Conservation (phyloP, 1,140 invertebrate genomes). For the Bactericera cockerelli region DNA sequence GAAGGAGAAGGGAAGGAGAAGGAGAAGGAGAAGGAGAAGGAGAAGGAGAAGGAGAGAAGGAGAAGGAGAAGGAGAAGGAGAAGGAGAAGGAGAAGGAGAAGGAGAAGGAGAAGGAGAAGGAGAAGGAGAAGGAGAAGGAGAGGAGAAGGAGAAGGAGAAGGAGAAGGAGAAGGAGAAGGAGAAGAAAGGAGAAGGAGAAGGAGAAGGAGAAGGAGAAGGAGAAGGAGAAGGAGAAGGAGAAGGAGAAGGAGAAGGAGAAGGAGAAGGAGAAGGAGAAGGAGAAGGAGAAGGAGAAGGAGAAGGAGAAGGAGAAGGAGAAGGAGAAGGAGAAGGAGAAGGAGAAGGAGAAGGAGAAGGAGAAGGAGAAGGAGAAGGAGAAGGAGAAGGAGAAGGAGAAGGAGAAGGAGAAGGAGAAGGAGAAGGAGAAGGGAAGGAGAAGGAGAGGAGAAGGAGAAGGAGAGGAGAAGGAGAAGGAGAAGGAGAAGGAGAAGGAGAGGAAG, state of each 20-base stretch:
- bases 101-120: not conserved
- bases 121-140: not conserved
- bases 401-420: not conserved
- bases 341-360: too few relatives aligned
- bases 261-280: not conserved
- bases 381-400: not conserved
- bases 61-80: not conserved
- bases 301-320: not conserved
- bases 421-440: not conserved
- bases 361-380: too few relatives aligned
- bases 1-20: not conserved
- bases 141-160: too few relatives aligned
- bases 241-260: too few relatives aligned
- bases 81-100: not conserved
- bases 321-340: constrained; percentile 2
- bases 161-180: too few relatives aligned
- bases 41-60: not conserved
- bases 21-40: not conserved
- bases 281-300: not conserved
- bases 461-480: too few relatives aligned
- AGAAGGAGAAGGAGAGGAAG: not conserved
- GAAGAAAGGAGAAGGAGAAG: too few relatives aligned
- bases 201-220: too few relatives aligned
- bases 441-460: not conserved
- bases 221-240: too few relatives aligned